Evolutionary conservation across 2,888 invertebrate genomes (phyloP).

Genomic region (Meganola albula): DNA sequence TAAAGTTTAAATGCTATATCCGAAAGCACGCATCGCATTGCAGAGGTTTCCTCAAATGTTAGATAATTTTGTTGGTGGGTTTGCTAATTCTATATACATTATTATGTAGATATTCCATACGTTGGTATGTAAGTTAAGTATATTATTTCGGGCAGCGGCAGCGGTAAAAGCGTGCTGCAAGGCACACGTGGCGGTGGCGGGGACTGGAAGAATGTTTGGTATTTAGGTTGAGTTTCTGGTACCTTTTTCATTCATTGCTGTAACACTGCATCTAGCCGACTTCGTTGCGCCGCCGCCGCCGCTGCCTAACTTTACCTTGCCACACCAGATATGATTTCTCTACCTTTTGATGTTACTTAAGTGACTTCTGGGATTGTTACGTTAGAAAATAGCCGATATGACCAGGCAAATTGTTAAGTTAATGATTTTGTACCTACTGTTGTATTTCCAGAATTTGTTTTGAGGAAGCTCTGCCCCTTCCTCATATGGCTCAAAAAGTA

Average conservation of each 20-base stretch:
- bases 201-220: slow-evolving; percentile 68
- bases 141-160: slow-evolving; percentile 60
- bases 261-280: slow-evolving; percentile 63
- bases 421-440: too few relatives aligned
- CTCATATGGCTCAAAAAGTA: too few relatives aligned
- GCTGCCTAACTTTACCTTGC: slow-evolving; percentile 27
- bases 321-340: too few relatives aligned
- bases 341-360: too few relatives aligned
- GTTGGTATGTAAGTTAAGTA: slow-evolving; percentile 59
- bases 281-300: slow-evolving; percentile 26
- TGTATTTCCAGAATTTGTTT: too few relatives aligned
- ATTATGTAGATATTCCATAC: too few relatives aligned
- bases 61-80: slow-evolving; percentile 34
- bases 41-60: slow-evolving; percentile 33
- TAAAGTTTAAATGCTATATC: slow-evolving; percentile 28
- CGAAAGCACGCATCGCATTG: slow-evolving; percentile 24
- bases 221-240: slow-evolving; percentile 76
- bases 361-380: too few relatives aligned
- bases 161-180: slow-evolving; percentile 62
- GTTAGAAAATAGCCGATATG: too few relatives aligned
- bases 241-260: slow-evolving; percentile 74
- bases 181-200: slow-evolving; percentile 63
- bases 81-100: slow-evolving; percentile 57
- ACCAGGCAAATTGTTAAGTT: too few relatives aligned
- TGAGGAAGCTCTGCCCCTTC: too few relatives aligned